Evolutionary conservation across 2,888 invertebrate species (phyloP), one percentile per base, ranked within the genome.

Genomic region (Morpho achilles): DNA sequence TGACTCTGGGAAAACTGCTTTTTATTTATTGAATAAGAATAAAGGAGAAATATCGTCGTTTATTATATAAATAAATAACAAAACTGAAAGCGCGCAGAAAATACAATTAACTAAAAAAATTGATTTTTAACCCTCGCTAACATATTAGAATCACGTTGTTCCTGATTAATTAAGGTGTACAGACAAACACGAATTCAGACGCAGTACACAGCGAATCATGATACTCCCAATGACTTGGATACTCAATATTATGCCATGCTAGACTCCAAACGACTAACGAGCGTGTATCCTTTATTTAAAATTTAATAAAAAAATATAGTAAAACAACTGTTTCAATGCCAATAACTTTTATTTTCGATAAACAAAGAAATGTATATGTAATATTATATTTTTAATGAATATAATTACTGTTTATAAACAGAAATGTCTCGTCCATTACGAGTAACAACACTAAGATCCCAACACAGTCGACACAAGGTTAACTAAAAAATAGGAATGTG

Each of bases 311-410:
- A 50, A 22, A 7, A 9, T 7, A 48, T 69, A 76, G 72, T 63
- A 63, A 68, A 69, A 69, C 58, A 58, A 60, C 49, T 32, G 44
- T 61, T 23, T 63, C 74, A 79, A 83, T 85, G 80, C 84, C 83
- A 87, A 87, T 87, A 87, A 87, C 84, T 86, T 87, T 87, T 84
- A 86, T 87, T 87, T 87, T 84, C 81, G 84, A 81, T 83, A 87
- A 84, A 86, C 86, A 87, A 87, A 85, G 82, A 83, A 78, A 82
- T 85, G 79, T 84, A 82, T 84, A 79, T 79, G 80, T 68, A 75
- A 77, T 77, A 76, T 76, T 75, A 80, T 84, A 80, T 82, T 9
- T 80, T 72, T 78, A 80, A 73, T 82, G 82, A 77, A 87, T 83
- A 85, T 82, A 84, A 82, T 81, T 81, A 83, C 80, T 78, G 79